A percentile compares a stretch with the other conserved stretches of the same genome.
Conservation (phyloP, 2,113 vertebrate genomes). For the Butorides virescens region DNA sequence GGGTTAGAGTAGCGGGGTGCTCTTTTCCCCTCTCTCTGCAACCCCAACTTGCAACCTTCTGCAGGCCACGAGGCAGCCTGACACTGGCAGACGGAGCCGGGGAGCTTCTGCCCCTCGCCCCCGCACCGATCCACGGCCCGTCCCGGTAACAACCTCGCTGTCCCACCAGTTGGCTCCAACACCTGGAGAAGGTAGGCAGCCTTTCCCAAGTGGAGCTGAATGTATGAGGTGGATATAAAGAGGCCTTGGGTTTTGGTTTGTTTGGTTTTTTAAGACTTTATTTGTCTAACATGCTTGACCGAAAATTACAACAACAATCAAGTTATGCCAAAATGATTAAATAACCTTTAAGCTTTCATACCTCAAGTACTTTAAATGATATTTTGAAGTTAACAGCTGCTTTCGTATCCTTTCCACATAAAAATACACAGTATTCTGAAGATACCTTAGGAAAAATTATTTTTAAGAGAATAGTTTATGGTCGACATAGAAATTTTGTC, state of each 20-base stretch:
- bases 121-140: accelerated
- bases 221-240: not conserved
- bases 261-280: conserved; percentile 73
- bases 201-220: not conserved
- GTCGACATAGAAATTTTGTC: conserved; percentile 52
- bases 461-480: conserved; percentile 65
- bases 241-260: not conserved
- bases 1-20: accelerated
- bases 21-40: not conserved
- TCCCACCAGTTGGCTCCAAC: not conserved
- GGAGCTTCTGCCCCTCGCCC: not conserved
- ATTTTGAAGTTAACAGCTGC: conserved; percentile 72
- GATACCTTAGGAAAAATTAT: conserved; percentile 68
- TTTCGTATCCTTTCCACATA: conserved; percentile 70
- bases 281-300: conserved; percentile 81
- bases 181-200: not conserved
- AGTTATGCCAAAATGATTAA: conserved; percentile 73
- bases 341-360: conserved; percentile 57
- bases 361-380: conserved; percentile 61
- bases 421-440: conserved; percentile 79
- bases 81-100: no score
- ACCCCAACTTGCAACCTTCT: accelerated
- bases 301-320: conserved; percentile 77
- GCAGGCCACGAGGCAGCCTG: not conserved
- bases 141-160: accelerated